Evolutionary conservation across 1,140 invertebrate genomes (phyloP).

Genomic region (Lordiphosa collinella): DNA sequence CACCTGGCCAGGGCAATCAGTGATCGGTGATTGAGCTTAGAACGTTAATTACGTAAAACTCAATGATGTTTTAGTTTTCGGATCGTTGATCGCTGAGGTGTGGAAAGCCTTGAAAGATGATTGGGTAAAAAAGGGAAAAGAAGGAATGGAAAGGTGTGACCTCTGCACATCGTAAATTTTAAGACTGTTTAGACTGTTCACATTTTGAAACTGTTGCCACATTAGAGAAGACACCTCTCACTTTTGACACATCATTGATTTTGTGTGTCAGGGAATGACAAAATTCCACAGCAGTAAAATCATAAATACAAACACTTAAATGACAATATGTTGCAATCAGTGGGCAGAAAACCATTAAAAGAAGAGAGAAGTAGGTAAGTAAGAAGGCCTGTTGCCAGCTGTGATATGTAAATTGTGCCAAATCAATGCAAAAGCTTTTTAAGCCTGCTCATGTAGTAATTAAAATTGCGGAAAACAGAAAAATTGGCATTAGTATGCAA

Average conservation of each 20-base stretch:
- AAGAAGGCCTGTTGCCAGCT: no score
- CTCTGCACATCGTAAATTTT: no score
- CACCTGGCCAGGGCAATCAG: slow-evolving; percentile 22
- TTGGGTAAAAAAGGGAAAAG: no score
- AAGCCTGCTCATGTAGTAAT: slow-evolving; percentile 48
- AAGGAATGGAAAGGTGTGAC: no score
- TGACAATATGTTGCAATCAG: slow-evolving; percentile 1
- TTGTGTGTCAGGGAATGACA: slow-evolving; percentile 51
- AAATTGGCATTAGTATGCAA: slow-evolving; percentile 68
- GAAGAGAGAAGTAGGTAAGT: no score
- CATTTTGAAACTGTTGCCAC: slow-evolving; percentile 18
- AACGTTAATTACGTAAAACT: slow-evolving; percentile 50
- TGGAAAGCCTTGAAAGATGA: no score
- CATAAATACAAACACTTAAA: slow-evolving; percentile 20
- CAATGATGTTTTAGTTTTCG: slow-evolving; percentile 15
- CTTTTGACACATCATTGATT: slow-evolving; percentile 63
- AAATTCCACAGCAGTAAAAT: slow-evolving; percentile 43
- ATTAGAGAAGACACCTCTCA: slow-evolving; percentile 9
- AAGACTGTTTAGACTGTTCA: neutral
- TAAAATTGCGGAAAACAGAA: slow-evolving; percentile 45
- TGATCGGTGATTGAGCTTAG: slow-evolving; percentile 18
- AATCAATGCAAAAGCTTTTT: slow-evolving; percentile 51
- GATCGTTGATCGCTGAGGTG: slow-evolving; percentile 18
- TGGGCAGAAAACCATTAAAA: no score
- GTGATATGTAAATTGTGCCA: slow-evolving; percentile 67